Conservation (phyloP, 2,888 invertebrate species). For the Julus scandinavius region DNA sequence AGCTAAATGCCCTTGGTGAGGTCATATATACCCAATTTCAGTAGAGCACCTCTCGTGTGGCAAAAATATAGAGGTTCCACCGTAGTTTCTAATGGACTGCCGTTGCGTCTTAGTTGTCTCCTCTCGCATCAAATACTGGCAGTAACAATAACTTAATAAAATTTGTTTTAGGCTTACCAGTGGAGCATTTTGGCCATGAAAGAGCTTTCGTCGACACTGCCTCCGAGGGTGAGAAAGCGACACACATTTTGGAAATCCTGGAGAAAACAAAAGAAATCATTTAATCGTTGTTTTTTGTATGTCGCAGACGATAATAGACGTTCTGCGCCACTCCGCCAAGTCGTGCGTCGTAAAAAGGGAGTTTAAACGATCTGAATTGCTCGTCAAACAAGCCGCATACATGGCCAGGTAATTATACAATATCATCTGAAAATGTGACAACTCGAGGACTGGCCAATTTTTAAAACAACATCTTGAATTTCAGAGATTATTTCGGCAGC, state of each 20-base stretch:
- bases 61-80: no score
- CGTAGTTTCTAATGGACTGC: no score
- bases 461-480: no score
- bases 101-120: conserved; percentile 8
- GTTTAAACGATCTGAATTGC: conserved; percentile 81
- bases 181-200: conserved; percentile 83
- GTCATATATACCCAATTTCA: no score
- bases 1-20: no score
- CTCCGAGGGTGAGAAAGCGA: conserved; percentile 61
- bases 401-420: conserved; percentile 69
- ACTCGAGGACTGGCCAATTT: no score
- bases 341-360: conserved; percentile 86
- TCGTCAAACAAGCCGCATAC: conserved; percentile 84
- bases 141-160: neutral
- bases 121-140: neutral
- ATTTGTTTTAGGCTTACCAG: conserved; percentile 71
- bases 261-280: neutral
- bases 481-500: conserved; percentile 67
- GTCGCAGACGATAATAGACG: conserved; percentile 74
- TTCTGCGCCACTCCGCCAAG: conserved; percentile 86
- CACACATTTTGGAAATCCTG: neutral
- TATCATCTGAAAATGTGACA: neutral
- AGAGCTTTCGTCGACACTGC: conserved; percentile 68
- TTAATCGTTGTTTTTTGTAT: conserved; percentile 32
- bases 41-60: no score